Base-by-base conservation (phyloP, 1,140 invertebrate species). In the Caenorhabditis tropicalis region DNA sequence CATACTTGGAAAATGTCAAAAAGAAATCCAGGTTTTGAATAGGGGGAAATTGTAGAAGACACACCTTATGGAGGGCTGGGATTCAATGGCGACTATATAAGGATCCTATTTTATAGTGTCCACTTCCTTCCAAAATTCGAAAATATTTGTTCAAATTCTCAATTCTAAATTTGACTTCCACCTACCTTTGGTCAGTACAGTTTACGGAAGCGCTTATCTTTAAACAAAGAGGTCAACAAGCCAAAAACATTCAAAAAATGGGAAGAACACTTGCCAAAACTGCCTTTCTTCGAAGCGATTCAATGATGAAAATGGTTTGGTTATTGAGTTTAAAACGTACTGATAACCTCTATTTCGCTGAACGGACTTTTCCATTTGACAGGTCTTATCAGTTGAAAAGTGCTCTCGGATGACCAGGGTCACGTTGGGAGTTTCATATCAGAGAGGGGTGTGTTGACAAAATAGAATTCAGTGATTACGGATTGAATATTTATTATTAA, bases 181-280 rank as follows among this genome's bases (percentile, higher is more conserved):
- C 21, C 24, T 56, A 21, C 53, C 53, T 12, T 24, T n/a, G 24
- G 53, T 27, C 19, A n/a, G n/a, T 74, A 74, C 65, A 74, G 65
- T 74, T 74, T 74, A 74, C 65, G 36, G 65, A 74, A 74, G 65
- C 36, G 65, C 65, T 74, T 74, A 74, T 74, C 65, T 56, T 9
- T 43, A 43, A 43, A 43, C 5, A 43, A 1, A n/a, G 4, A 51
- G 16, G 48, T 58, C 53, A 58, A 58, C 15, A 58, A 24, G 27
- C 4, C 53, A 24, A 4, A 24, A 27, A 12, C 39, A 12, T 43
- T 5, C 39, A 43, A 43, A 43, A 43, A 43, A 65, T 36, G 12
- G 10, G 19, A 27, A 65, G 58, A 65, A n/a, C 29, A 36, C 29
- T 36, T 36, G 6, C 16, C n/a, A 19, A 19, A 51, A 56, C 19